These are phyloP conservation scores for Agelastica alni DNA, from an alignment of 2,888 invertebrate species.

Conservation along the genomic window DNA sequence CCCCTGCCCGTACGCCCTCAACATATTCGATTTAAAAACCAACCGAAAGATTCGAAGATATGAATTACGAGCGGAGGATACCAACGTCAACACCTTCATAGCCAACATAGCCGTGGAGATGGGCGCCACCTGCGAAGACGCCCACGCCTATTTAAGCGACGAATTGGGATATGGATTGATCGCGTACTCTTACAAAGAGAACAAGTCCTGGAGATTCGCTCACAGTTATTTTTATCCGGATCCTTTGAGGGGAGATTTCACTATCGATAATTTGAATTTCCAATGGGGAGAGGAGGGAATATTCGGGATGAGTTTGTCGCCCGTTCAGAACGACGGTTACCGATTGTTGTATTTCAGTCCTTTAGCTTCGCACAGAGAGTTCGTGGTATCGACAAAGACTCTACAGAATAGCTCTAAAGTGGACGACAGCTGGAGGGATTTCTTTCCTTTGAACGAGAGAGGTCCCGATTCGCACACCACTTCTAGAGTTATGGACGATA, in stretches of 20 bases:
- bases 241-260: slow-evolving; percentile 77
- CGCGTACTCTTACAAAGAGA: slow-evolving; percentile 75
- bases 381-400: slow-evolving; percentile 75
- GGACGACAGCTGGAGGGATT: slow-evolving; percentile 72
- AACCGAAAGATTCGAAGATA: slow-evolving; percentile 70
- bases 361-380: slow-evolving; percentile 76
- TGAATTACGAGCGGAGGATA: slow-evolving; percentile 72
- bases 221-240: slow-evolving; percentile 84
- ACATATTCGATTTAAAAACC: slow-evolving; percentile 76
- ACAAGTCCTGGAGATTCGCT: slow-evolving; percentile 78
- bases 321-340: slow-evolving; percentile 68
- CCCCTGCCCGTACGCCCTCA: slow-evolving; percentile 78
- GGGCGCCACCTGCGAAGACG: slow-evolving; percentile 38
- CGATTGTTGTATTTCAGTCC: slow-evolving; percentile 79
- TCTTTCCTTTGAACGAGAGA: slow-evolving; percentile 67
- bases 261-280: slow-evolving; percentile 79
- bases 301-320: slow-evolving; percentile 76
- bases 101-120: slow-evolving; percentile 82
- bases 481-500: slow-evolving; percentile 73
- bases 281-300: slow-evolving; percentile 77
- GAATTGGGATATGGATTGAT: slow-evolving; percentile 82
- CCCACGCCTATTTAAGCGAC: slow-evolving; percentile 62
- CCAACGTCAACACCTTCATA: slow-evolving; percentile 77
- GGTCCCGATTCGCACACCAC: slow-evolving; percentile 73
- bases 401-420: slow-evolving; percentile 71